A percentile compares a stretch with the other conserved stretches of the same genome.
phyloP scores from a whole-genome alignment of 2,888 invertebrate species.

The Smittia aterrima region DNA sequence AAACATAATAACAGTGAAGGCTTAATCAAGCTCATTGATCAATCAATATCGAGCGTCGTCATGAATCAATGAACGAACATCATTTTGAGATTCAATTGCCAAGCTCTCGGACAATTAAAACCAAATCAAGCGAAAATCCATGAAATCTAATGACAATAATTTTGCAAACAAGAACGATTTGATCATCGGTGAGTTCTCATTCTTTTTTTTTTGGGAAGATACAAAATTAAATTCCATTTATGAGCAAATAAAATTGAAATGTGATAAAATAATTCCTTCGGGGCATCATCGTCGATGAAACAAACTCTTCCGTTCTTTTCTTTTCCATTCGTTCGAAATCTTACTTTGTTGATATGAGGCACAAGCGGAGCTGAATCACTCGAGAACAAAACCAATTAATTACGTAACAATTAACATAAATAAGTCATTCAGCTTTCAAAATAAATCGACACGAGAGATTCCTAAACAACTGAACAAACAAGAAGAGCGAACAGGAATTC shows the following conservation, averaged over 20 bases:
- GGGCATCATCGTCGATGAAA: neutral
- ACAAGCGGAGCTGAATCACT: neutral
- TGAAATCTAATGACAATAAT: slow-evolving; percentile 5
- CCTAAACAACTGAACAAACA: neutral
- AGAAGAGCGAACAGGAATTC: neutral
- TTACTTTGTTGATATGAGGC: neutral
- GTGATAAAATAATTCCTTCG: neutral
- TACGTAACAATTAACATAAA: slow-evolving; percentile 39
- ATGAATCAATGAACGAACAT: neutral
- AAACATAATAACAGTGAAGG: slow-evolving; percentile 7
- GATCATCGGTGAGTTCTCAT: neutral
- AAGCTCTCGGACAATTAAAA: slow-evolving; percentile 22
- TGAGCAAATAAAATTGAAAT: neutral
- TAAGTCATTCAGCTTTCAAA: slow-evolving; percentile 35
- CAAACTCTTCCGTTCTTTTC: neutral
- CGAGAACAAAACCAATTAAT: slow-evolving; percentile 16
- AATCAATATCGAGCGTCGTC: neutral
- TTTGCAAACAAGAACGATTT: neutral
- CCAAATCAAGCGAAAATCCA: slow-evolving; percentile 35
- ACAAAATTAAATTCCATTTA: slow-evolving; percentile 18
- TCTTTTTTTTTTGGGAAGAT: neutral
- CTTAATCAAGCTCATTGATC: slow-evolving; percentile 4
- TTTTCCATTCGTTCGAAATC: neutral
- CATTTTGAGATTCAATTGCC: neutral
- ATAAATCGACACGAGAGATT: slow-evolving; percentile 30